These are phyloP conservation scores for Neocloeon triangulifer DNA, from an alignment of 1,140 invertebrate genomes.

Conservation along the genomic window DNA sequence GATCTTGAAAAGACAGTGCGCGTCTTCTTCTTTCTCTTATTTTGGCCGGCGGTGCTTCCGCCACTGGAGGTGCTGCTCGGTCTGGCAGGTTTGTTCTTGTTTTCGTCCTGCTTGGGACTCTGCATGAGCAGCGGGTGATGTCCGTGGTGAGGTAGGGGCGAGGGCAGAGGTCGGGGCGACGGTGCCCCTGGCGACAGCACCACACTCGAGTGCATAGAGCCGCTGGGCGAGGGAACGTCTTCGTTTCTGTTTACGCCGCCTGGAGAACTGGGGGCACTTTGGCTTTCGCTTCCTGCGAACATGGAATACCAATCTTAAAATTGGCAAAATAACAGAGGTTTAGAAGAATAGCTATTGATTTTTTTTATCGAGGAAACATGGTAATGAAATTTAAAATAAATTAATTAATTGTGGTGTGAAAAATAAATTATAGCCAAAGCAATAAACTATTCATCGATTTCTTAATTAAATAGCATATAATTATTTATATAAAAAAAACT, in stretches of 20 bases:
- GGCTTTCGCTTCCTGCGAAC: no score
- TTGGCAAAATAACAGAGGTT: no score
- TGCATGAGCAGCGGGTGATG: constrained; percentile 19
- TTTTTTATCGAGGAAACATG: no score
- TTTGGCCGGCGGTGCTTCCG: constrained; percentile 17
- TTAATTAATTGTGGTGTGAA: no score
- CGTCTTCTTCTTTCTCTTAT: constrained; percentile 93
- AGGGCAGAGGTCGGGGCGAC: constrained; percentile 32
- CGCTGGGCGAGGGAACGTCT: constrained; percentile 4
- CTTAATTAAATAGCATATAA: no score
- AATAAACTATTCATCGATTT: no score
- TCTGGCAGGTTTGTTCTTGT: constrained; percentile 15
- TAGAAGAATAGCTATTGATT: no score
- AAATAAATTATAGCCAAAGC: no score
- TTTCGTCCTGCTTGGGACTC: constrained; percentile 23
- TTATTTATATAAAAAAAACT: no score
- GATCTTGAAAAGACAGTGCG: constrained; percentile 89
- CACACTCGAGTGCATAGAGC: constrained; percentile 1
- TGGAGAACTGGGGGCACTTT: constrained; percentile 19
- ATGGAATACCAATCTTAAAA: no score
- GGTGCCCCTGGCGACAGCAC: constrained; percentile 20
- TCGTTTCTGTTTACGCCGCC: constrained; percentile 18
- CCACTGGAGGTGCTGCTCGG: constrained; percentile 18
- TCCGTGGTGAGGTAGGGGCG: constrained; percentile 32
- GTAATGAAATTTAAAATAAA: no score